A percentile compares a stretch with the other conserved stretches of the same genome.
phyloP scores from a whole-genome alignment of 2,797 vertebrate species.

The Chiloscyllium punctatum region DNA sequence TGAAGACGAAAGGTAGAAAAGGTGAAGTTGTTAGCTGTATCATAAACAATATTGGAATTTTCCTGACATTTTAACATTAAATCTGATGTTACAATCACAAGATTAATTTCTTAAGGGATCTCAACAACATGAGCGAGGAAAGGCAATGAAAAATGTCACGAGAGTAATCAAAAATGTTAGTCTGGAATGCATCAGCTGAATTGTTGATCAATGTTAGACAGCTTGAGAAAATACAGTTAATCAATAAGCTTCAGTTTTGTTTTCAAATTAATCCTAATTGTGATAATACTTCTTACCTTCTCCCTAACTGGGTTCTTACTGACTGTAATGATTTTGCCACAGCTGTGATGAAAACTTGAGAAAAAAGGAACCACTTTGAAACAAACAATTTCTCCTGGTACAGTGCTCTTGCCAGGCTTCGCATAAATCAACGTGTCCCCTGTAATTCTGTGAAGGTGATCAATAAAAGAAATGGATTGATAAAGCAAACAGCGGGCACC shows the following conservation, averaged over 20 bases:
- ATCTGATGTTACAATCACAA: neutral
- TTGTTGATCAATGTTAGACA: neutral
- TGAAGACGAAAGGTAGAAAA: neutral
- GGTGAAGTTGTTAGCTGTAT: neutral
- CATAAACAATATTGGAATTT: neutral
- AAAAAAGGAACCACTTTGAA: slow-evolving; percentile 31
- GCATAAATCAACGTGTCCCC: neutral
- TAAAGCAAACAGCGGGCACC: slow-evolving; percentile 14
- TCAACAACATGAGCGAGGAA: no score
- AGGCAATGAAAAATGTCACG: neutral
- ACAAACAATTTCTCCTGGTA: neutral
- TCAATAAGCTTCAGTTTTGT: neutral
- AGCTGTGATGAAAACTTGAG: neutral
- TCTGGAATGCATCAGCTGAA: neutral
- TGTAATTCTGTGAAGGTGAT: neutral
- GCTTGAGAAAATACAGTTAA: neutral
- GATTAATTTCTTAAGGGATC: neutral
- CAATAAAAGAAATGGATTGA: neutral
- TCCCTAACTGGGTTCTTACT: neutral
- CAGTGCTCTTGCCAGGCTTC: neutral
- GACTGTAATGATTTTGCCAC: slow-evolving; percentile 21
- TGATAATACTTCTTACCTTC: neutral
- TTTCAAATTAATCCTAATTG: neutral
- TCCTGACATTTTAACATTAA: neutral
- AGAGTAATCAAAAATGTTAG: neutral